Base-by-base conservation (phyloP, 1,140 invertebrate genomes). In the Bemisia tabaci region DNA sequence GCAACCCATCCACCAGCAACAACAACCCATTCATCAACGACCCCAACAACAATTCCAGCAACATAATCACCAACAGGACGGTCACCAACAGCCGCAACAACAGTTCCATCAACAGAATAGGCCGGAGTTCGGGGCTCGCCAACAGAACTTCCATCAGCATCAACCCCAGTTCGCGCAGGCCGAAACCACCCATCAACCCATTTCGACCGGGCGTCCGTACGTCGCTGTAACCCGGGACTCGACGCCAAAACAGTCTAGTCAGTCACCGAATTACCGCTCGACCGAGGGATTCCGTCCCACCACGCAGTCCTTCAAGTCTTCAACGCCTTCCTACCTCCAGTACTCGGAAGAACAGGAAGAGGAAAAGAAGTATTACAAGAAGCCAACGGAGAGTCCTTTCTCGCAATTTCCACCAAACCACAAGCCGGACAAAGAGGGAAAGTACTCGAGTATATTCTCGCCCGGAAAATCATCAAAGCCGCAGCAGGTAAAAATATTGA, bases 101-200 rank as follows among this genome's bases (percentile, higher is more conserved):
- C 71, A 66, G 77, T 78, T 70, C 75, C 77, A 71, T 71, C 80
- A 68, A 73, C 76, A 12, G 78, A 79, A 70, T 77, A 82, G 71
- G 75, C 82, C 21, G 82, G 72, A 63, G 71, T 73, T 66, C 67
- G 66, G 26, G 64, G 5, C 22, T 27, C 65, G 60, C 2, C 64
- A 48, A 63, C 68, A 24, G 22, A 69, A 71, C 61, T 59, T 69
- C 39, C 69, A 70, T 63, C 71, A 74, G 33, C 71, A 68, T 25
- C 73, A 73, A 70, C 72, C 66, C 48, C 69, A 62, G 25, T 67
- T 11, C 70, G 68, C 60, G 69, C 65, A 68, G 59, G 17, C 17
- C 33, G 33, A 70, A 60, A 22, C 61, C 12, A 62, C 65, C 17
- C 65, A 68, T 26, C 67, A 68, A 64, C 27, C 66, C 23, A 62